Conservation (phyloP, 2,797 vertebrate species). For the Poeciliopsis gracilis region DNA sequence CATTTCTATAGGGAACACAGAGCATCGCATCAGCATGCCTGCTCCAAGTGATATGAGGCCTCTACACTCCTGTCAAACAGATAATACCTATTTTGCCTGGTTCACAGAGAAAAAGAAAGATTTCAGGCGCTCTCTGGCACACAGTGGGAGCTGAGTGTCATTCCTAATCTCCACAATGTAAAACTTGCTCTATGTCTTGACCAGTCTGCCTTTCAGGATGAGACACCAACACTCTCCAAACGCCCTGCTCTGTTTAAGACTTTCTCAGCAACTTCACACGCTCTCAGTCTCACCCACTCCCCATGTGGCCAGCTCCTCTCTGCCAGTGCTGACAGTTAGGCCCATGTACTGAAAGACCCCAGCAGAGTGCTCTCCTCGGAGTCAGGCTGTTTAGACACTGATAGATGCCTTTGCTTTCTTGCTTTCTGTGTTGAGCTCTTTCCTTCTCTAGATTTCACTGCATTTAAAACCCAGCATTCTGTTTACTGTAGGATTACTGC, state of each 20-base stretch:
- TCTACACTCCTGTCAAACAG: slow-evolving; percentile 19
- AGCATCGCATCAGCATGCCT: slow-evolving; percentile 19
- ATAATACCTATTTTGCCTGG: slow-evolving; percentile 38
- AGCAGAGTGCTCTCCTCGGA: slow-evolving; percentile 47
- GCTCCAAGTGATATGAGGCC: slow-evolving; percentile 20
- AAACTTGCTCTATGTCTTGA: slow-evolving; percentile 50
- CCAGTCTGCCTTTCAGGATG: slow-evolving; percentile 58
- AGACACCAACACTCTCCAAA: slow-evolving; percentile 55
- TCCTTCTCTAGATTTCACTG: slow-evolving; percentile 63
- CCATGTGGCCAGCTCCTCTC: slow-evolving; percentile 62
- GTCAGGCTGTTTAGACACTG: slow-evolving; percentile 61
- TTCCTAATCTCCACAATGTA: slow-evolving; percentile 55
- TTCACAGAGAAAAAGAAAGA: slow-evolving; percentile 30
- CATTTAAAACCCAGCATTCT: slow-evolving; percentile 79
- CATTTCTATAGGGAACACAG: slow-evolving; percentile 22
- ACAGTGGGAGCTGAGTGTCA: slow-evolving; percentile 32
- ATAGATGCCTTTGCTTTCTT: slow-evolving; percentile 63
- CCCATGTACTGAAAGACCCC: slow-evolving; percentile 54
- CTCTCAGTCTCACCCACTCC: slow-evolving; percentile 72
- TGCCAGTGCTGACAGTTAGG: slow-evolving; percentile 62
- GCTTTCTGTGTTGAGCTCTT: slow-evolving; percentile 38
- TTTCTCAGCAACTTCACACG: slow-evolving; percentile 68
- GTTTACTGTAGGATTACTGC: slow-evolving; percentile 84
- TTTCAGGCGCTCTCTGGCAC: slow-evolving; percentile 9
- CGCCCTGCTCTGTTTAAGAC: slow-evolving; percentile 55